These are phyloP conservation scores for Zonitis immaculata DNA, from an alignment of 2,888 invertebrate species.

Conservation along the genomic window DNA sequence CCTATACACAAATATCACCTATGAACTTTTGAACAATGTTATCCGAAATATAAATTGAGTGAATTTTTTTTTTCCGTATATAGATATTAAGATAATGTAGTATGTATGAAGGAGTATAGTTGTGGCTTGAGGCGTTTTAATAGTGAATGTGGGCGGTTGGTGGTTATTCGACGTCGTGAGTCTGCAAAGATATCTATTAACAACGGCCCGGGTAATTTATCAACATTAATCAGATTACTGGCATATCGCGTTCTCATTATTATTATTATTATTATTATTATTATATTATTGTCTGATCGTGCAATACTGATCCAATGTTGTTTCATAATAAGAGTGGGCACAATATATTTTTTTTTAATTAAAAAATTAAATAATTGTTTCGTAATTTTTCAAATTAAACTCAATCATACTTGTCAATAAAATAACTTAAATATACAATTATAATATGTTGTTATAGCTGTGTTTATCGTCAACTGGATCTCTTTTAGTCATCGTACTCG, in stretches of 20 bases:
- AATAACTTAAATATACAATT: background rate
- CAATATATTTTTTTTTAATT: too few relatives aligned
- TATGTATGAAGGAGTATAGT: slow-evolving; percentile 20
- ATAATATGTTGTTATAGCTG: background rate
- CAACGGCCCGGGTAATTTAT: slow-evolving; percentile 43
- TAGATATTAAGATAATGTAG: slow-evolving; percentile 23
- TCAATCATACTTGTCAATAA: slow-evolving; percentile 2
- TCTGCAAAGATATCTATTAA: slow-evolving; percentile 45
- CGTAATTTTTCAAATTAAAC: background rate
- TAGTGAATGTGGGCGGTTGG: slow-evolving; percentile 31
- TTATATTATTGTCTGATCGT: slow-evolving; percentile 41
- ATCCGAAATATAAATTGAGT: slow-evolving; percentile 26
- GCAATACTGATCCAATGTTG: slow-evolving; percentile 38
- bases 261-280: too few relatives aligned
- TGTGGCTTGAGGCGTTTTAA: slow-evolving; percentile 25
- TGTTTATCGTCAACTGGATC: slow-evolving; percentile 4
- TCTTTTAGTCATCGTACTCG: slow-evolving; percentile 4
- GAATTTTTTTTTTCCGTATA: slow-evolving; percentile 25
- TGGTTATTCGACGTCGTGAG: slow-evolving; percentile 40
- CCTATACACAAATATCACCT: slow-evolving; percentile 11
- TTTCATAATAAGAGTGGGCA: too few relatives aligned
- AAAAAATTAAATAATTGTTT: too few relatives aligned
- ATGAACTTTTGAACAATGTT: slow-evolving; percentile 22
- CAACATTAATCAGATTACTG: slow-evolving; percentile 44
- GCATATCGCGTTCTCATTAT: slow-evolving; percentile 42